phyloP scores from a whole-genome alignment of 1,140 invertebrate species.

The Euwallacea similis region DNA sequence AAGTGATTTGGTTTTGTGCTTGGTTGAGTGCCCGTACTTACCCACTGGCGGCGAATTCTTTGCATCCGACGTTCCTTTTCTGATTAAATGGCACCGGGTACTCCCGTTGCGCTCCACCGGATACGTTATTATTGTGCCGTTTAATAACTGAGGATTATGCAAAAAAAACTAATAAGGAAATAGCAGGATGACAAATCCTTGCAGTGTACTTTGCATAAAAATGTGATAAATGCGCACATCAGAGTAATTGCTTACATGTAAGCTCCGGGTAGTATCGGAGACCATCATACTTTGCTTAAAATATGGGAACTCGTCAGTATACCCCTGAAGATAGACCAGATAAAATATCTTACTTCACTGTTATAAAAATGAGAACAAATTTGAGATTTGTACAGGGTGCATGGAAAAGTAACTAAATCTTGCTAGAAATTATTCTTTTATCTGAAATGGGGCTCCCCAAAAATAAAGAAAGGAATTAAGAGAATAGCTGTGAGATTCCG shows the following conservation, averaged over 20 bases:
- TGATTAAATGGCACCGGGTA: neutral
- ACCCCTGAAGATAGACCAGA: neutral
- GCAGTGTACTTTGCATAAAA: neutral
- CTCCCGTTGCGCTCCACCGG: neutral
- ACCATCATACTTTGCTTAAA: neutral
- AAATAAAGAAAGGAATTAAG: too few species aligned
- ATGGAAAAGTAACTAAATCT: neutral
- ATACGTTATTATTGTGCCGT: neutral
- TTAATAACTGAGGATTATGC: too few species aligned
- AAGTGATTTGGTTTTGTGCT: conserved; percentile 1
- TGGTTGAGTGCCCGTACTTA: neutral
- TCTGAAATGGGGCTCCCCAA: too few species aligned
- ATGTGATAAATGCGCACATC: too few species aligned
- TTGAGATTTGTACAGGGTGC: neutral
- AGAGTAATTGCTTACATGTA: neutral
- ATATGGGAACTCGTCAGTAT: conserved; percentile 4
- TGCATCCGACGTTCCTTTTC: neutral
- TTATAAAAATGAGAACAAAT: neutral
- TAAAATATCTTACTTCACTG: neutral
- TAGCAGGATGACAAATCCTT: neutral
- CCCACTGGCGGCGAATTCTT: neutral
- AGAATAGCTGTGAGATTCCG: neutral
- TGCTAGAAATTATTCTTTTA: neutral
- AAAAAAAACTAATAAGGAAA: neutral
- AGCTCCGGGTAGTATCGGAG: neutral